Base-by-base conservation (phyloP, 2,888 invertebrate species). In the Papilio elwesi region DNA sequence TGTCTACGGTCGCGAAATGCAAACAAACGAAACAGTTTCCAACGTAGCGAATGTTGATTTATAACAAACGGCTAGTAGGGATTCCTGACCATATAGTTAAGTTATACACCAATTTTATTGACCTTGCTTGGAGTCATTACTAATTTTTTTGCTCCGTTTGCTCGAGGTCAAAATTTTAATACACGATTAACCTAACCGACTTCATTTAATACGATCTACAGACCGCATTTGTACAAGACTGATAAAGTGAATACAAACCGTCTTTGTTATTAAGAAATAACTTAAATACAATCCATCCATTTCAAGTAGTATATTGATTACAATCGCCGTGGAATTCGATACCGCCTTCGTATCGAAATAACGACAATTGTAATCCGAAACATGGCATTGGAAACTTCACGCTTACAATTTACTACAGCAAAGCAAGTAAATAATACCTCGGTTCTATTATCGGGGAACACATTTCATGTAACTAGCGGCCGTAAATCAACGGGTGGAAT, bases 241-340 rank as follows among this genome's bases (percentile, higher is more conserved):
- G 76, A 75, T 78, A 76, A 59, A 85, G 87, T 87, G 87, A 89
- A 87, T 82, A 82, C 81, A 80, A 86, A 78, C 84, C 79, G 83
- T 83, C 84, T 85, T 85, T 87, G 83, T 86, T 76, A 77, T 71
- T 78, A 78, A 78, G 81, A 81, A 79, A 79, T 79, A 83, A 82
- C 79, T 80, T 72, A 73, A 71, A 49, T 69, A 73, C 59, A 77
- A 77, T 76, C 78, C 78, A 62, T 70, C 66, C 52, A 66, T 66
- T 66, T 57, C 66, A 71, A 63, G 75, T 78, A 38, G 5, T 38
- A 78, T 78, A 79, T 78, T 75, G 78, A 75, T 76, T 71, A 74
- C 77, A 70, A 78, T 81, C 78, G 74, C 74, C 69, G 75, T 74
- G 80, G 79, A 78, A 80, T 80, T 78, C 83, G 77, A 82, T 82